phyloP scores from a whole-genome alignment of 2,113 vertebrate species.

The Istiophorus platypterus region DNA sequence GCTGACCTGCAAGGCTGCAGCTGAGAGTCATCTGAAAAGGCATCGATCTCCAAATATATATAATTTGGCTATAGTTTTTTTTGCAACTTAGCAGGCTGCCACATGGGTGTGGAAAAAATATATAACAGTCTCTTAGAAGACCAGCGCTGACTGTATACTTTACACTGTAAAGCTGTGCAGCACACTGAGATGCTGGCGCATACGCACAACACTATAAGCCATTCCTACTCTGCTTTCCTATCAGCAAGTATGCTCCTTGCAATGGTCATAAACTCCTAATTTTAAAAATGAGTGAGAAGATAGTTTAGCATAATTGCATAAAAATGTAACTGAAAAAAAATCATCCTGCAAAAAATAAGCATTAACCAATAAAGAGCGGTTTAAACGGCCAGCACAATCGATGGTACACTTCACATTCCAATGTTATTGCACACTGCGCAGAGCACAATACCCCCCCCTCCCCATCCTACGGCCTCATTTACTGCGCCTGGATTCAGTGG shows the following conservation, averaged over 20 bases:
- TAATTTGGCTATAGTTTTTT: conserved; percentile 10
- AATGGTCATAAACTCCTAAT: not conserved
- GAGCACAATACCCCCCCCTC: conserved; percentile 54
- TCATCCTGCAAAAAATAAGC: not conserved
- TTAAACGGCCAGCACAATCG: conserved; percentile 36
- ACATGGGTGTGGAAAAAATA: conserved; percentile 13
- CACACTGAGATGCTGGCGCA: conserved; percentile 18
- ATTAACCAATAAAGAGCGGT: conserved; percentile 25
- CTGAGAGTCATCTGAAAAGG: conserved; percentile 26
- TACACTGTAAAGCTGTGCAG: conserved; percentile 41
- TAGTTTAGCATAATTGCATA: not conserved
- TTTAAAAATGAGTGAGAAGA: conserved; percentile 1
- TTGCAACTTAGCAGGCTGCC: conserved; percentile 22
- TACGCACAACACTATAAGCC: conserved; percentile 12
- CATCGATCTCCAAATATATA: not conserved
- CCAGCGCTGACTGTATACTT: conserved; percentile 12
- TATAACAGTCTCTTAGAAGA: conserved; percentile 3
- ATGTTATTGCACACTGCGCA: conserved; percentile 70
- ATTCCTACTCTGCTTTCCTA: conserved; percentile 20
- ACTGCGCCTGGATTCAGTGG: conserved; percentile 68
- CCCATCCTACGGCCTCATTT: conserved; percentile 63
- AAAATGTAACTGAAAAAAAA: not conserved
- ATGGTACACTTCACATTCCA: conserved; percentile 68
- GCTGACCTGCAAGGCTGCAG: conserved; percentile 44
- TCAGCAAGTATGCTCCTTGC: conserved; percentile 22